These are phyloP conservation scores for Thera britannica DNA, from an alignment of 2,888 invertebrate species.

Conservation along the genomic window DNA sequence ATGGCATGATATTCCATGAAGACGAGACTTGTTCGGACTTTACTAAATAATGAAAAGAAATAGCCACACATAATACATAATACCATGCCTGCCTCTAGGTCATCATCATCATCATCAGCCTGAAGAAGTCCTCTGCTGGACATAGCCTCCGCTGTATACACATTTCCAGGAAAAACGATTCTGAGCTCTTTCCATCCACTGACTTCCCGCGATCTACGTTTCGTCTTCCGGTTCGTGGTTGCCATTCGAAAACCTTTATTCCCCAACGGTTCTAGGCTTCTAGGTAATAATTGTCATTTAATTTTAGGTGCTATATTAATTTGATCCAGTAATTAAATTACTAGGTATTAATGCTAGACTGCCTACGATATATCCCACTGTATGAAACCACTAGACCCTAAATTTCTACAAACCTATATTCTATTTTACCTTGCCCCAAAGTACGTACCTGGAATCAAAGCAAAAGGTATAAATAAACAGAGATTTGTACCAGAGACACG, in stretches of 20 bases:
- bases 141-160: no score
- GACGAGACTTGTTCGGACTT: no score
- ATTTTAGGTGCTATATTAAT: background rate
- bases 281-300: background rate
- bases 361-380: background rate
- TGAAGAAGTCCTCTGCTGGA: no score
- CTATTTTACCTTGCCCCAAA: conserved; percentile 35
- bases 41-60: no score
- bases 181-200: no score
- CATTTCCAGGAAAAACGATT: no score
- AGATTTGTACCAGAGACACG: conserved; percentile 61
- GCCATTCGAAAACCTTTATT: no score
- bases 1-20: no score
- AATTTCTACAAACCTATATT: background rate
- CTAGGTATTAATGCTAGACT: background rate
- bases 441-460: conserved; percentile 73
- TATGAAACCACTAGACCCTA: background rate
- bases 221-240: no score
- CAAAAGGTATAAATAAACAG: conserved; percentile 65
- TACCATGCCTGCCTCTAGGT: background rate
- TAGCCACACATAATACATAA: no score
- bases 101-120: background rate
- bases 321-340: background rate
- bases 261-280: no score
- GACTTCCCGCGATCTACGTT: no score